phyloP scores from a whole-genome alignment of 1,140 invertebrate genomes.

The Anoplolepis gracilipes region DNA sequence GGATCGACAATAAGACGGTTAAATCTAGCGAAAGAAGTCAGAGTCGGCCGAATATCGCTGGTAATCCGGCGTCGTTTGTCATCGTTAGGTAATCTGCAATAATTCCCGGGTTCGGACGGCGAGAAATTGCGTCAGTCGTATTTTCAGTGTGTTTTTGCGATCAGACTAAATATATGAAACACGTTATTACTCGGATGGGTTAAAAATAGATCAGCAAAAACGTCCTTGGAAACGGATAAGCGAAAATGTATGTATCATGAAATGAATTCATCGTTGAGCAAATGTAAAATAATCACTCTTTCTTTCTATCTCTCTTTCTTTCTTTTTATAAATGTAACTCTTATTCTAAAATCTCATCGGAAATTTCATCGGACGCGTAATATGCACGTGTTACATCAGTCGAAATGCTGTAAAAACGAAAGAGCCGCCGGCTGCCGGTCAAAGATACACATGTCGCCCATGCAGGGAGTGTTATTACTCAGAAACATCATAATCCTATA shows the following conservation, averaged over 20 bases:
- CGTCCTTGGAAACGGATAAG: background rate
- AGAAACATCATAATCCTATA: constrained; percentile 76
- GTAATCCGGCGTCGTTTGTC: constrained; percentile 31
- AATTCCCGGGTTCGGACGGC: background rate
- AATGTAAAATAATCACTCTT: background rate
- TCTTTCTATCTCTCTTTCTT: too few relatives aligned
- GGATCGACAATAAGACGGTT: constrained; percentile 34
- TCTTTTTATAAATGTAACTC: background rate
- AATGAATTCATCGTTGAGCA: constrained; percentile 21
- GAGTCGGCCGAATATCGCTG: background rate
- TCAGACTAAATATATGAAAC: background rate
- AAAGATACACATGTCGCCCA: constrained; percentile 46
- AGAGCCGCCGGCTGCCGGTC: background rate
- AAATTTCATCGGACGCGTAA: constrained; percentile 16
- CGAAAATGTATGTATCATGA: background rate
- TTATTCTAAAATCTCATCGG: constrained; percentile 25
- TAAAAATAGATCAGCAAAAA: constrained; percentile 17
- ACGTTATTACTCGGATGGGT: background rate
- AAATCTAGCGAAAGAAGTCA: constrained; percentile 25
- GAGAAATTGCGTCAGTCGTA: background rate
- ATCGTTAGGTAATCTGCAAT: constrained; percentile 31
- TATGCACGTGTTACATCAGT: background rate
- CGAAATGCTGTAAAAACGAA: constrained; percentile 50
- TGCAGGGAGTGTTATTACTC: constrained; percentile 66
- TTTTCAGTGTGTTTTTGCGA: background rate